phyloP scores from a whole-genome alignment of 2,888 invertebrate genomes.

The Thyatira batis region DNA sequence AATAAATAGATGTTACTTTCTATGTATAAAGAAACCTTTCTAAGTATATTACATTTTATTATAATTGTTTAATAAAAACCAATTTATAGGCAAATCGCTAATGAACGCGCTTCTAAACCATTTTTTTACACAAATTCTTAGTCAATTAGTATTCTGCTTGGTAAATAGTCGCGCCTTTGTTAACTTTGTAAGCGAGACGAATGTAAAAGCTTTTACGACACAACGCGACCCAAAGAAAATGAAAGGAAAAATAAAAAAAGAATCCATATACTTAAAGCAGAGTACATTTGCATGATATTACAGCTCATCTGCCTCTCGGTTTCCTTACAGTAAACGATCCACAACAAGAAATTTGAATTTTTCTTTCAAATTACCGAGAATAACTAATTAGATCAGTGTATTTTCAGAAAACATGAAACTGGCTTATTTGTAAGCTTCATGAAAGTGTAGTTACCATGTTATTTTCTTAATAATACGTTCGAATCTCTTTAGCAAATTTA shows the following conservation, averaged over 20 bases:
- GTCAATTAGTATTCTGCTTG: slow-evolving; percentile 54
- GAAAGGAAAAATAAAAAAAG: slow-evolving; percentile 64
- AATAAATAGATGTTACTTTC: too few relatives aligned
- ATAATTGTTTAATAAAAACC: too few relatives aligned
- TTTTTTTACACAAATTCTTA: slow-evolving; percentile 27
- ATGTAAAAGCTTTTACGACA: slow-evolving; percentile 68
- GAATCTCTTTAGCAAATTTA: too few relatives aligned
- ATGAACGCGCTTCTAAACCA: not conserved
- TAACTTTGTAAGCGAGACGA: slow-evolving; percentile 67
- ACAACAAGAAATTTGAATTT: slow-evolving; percentile 57
- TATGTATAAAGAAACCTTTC: too few relatives aligned
- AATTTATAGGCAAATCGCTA: too few relatives aligned
- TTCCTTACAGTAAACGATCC: slow-evolving; percentile 63
- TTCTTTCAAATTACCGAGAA: slow-evolving; percentile 42
- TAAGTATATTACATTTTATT: too few relatives aligned
- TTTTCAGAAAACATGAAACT: not conserved
- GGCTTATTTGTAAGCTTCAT: not conserved
- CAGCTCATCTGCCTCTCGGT: slow-evolving; percentile 56
- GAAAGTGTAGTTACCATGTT: not conserved
- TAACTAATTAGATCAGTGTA: slow-evolving; percentile 49
- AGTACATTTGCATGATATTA: slow-evolving; percentile 76
- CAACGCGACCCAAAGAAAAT: slow-evolving; percentile 57
- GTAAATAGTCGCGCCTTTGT: slow-evolving; percentile 63
- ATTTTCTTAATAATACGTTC: too few relatives aligned
- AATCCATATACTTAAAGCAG: slow-evolving; percentile 56